Evolutionary conservation across 2,797 vertebrate species (phyloP).

Genomic region (Tenualosa thibaudeaui): DNA sequence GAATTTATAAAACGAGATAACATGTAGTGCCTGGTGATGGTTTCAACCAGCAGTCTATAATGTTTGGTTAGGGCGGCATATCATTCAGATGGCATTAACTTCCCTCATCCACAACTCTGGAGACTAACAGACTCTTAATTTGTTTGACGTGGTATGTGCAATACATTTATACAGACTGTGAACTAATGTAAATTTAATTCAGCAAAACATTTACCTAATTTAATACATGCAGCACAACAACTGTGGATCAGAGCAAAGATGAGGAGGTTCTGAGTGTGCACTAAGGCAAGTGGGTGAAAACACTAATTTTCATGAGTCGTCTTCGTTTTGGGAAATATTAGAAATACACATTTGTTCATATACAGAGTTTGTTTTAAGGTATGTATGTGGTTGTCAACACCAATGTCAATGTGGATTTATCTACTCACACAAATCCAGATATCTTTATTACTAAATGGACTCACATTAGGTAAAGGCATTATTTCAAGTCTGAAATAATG

Average conservation of each 20-base stretch:
- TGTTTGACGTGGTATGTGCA: background rate
- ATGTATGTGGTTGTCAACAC: no score
- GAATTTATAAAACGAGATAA: background rate
- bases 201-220: no score
- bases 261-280: no score
- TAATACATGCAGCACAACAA: no score
- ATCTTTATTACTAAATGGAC: background rate
- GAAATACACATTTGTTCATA: no score
- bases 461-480: background rate
- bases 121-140: background rate
- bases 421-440: background rate
- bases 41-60: constrained; percentile 33
- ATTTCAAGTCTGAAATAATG: background rate
- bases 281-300: background rate
- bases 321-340: no score
- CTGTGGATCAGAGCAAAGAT: no score
- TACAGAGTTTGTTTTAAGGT: background rate
- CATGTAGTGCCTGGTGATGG: constrained; percentile 19
- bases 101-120: constrained; percentile 36
- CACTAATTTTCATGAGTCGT: background rate
- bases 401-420: no score
- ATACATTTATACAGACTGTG: no score
- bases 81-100: constrained; percentile 40
- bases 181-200: no score
- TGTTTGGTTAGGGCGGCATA: constrained; percentile 27